A percentile compares a stretch with the other conserved stretches of the same genome.
phyloP scores from a whole-genome alignment of 2,113 vertebrate genomes.

The Pandion haliaetus region DNA sequence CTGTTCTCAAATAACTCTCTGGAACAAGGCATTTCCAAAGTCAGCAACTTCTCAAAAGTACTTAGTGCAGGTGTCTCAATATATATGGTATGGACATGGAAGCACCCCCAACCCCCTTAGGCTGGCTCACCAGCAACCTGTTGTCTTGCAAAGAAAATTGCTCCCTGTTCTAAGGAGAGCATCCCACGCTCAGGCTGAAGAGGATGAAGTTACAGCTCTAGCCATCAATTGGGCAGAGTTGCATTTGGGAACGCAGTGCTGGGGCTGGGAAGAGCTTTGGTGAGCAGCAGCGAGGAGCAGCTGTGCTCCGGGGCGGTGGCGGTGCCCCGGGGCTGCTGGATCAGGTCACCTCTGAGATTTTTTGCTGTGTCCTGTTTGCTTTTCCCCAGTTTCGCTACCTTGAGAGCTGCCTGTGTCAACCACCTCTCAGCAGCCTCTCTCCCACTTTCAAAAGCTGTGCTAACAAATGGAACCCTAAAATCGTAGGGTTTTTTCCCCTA shows the following conservation, averaged over 20 bases:
- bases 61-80: background rate
- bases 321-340: rapidly evolving
- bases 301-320: rapidly evolving
- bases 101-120: background rate
- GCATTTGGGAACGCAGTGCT: background rate
- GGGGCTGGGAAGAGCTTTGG: background rate
- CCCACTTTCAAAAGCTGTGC: background rate
- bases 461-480: background rate
- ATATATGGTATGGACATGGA: rapidly evolving
- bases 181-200: background rate
- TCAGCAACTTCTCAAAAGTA: background rate
- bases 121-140: too few species aligned
- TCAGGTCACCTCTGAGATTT: too few species aligned
- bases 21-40: background rate
- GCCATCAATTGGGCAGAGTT: rapidly evolving
- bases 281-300: background rate
- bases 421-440: background rate
- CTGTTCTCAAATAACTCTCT: background rate
- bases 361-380: background rate
- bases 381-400: background rate
- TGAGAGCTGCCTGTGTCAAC: background rate
- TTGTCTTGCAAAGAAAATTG: too few species aligned
- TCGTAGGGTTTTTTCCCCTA: background rate
- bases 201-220: rapidly evolving
- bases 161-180: background rate